A percentile compares a stretch with the other conserved stretches of the same genome.
phyloP scores from a whole-genome alignment of 2,113 vertebrate genomes.

The Nerophis ophidion region DNA sequence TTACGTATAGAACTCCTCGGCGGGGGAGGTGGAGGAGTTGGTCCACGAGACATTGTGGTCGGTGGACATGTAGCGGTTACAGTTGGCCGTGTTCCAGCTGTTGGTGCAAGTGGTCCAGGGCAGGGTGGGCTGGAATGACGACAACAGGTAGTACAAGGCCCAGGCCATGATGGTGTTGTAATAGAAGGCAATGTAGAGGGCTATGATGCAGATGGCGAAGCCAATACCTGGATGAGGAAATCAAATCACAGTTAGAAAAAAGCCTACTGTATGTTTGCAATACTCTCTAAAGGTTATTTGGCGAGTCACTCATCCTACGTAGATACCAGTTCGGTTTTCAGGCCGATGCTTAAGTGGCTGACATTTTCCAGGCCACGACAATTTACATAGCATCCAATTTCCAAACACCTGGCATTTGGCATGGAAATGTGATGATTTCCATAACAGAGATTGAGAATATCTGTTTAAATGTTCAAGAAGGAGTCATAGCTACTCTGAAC shows the following conservation, averaged over 20 bases:
- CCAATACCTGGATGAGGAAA: conserved; percentile 79
- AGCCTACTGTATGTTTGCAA: background rate
- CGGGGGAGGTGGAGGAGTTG: conserved; percentile 81
- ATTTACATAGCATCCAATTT: conserved; percentile 58
- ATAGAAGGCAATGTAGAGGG: conserved; percentile 93
- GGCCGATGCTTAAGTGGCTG: conserved; percentile 39
- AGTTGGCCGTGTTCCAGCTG: conserved; percentile 90
- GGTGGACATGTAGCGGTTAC: conserved; percentile 83
- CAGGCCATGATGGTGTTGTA: conserved; percentile 99
- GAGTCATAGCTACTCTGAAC: conserved; percentile 15
- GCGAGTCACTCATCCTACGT: conserved; percentile 5
- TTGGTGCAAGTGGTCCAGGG: conserved; percentile 93
- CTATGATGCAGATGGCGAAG: conserved; percentile 93
- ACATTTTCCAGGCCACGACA: conserved; percentile 59
- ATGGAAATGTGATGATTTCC: conserved; percentile 76
- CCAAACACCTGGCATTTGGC: conserved; percentile 65
- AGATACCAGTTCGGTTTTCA: conserved; percentile 29
- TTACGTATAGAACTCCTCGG: conserved; percentile 99
- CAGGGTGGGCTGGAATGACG: conserved; percentile 82
- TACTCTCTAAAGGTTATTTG: background rate
- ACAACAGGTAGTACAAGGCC: conserved; percentile 95
- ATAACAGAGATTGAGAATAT: conserved; percentile 63
- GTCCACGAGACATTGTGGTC: conserved; percentile 85
- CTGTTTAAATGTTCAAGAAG: conserved; percentile 26
- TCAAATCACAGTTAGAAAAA: background rate